These are phyloP conservation scores for Rhagium mordax DNA, from an alignment of 2,888 invertebrate species.

Conservation along the genomic window DNA sequence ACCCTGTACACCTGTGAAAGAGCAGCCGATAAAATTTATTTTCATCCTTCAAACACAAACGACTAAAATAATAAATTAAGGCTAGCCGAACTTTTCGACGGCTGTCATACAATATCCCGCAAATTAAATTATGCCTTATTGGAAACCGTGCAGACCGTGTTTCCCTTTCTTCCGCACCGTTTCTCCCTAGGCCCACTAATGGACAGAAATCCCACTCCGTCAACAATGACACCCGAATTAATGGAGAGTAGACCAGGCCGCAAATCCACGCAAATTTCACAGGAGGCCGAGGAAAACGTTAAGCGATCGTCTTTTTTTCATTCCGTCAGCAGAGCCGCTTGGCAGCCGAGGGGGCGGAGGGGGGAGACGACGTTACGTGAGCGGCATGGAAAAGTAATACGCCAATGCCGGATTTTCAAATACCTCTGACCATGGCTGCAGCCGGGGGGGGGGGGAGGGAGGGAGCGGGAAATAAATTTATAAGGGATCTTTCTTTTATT, in stretches of 20 bases:
- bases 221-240: conserved; percentile 58
- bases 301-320: conserved; percentile 51
- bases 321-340: conserved; percentile 45
- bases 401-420: conserved; percentile 15
- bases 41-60: too few species aligned
- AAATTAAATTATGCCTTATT: not conserved
- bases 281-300: conserved; percentile 39
- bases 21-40: too few species aligned
- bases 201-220: conserved; percentile 53
- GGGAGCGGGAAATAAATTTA: not conserved
- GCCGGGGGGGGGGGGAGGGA: not conserved
- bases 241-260: conserved; percentile 55
- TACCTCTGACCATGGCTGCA: conserved; percentile 5
- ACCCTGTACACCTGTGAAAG: too few species aligned
- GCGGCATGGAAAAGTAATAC: conserved; percentile 21
- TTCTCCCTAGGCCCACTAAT: conserved; percentile 44
- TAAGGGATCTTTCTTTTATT: not conserved
- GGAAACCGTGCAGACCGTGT: conserved; percentile 36
- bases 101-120: not conserved
- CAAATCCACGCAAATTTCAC: conserved; percentile 58
- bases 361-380: conserved; percentile 21
- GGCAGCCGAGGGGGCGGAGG: conserved; percentile 32
- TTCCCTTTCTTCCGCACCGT: conserved; percentile 40
- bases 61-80: not conserved
- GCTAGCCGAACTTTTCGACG: not conserved